Conservation (phyloP, 2,797 vertebrate species). For the Argyrosomus regius region DNA sequence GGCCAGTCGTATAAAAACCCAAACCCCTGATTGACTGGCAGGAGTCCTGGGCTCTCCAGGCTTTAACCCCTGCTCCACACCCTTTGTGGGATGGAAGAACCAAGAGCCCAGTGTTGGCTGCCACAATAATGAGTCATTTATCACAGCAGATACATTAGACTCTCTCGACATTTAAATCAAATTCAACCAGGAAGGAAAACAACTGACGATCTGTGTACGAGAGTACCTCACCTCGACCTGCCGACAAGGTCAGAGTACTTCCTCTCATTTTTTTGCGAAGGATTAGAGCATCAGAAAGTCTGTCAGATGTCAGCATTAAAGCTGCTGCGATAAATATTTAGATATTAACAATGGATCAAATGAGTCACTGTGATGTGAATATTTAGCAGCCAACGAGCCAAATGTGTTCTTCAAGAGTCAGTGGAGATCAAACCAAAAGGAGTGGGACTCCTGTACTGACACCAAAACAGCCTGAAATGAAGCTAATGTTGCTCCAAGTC, state of each 20-base stretch:
- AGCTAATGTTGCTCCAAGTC: too few relatives aligned
- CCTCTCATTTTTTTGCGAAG: not conserved
- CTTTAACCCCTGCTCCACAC: conserved; percentile 23
- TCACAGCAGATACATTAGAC: not conserved
- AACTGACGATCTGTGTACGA: not conserved
- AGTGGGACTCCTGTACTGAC: too few relatives aligned
- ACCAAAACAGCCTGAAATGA: too few relatives aligned
- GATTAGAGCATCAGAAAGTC: not conserved
- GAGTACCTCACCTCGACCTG: not conserved
- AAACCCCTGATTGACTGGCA: conserved; percentile 41
- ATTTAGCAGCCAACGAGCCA: too few relatives aligned
- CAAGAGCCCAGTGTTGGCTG: not conserved
- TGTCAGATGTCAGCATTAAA: not conserved
- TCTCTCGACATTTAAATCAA: not conserved
- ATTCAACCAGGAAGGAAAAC: not conserved
- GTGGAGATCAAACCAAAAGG: too few relatives aligned
- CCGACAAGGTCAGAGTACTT: conserved; percentile 9
- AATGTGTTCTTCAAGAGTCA: too few relatives aligned
- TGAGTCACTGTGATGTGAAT: too few relatives aligned
- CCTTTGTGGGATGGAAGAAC: conserved; percentile 3
- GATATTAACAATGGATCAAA: not conserved
- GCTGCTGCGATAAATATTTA: not conserved
- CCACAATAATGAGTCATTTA: not conserved
- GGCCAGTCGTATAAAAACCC: conserved; percentile 38
- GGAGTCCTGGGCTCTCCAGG: conserved; percentile 32